Evolutionary conservation across 2,797 vertebrate genomes (phyloP).

Genomic region (Sebastes steindachneri): DNA sequence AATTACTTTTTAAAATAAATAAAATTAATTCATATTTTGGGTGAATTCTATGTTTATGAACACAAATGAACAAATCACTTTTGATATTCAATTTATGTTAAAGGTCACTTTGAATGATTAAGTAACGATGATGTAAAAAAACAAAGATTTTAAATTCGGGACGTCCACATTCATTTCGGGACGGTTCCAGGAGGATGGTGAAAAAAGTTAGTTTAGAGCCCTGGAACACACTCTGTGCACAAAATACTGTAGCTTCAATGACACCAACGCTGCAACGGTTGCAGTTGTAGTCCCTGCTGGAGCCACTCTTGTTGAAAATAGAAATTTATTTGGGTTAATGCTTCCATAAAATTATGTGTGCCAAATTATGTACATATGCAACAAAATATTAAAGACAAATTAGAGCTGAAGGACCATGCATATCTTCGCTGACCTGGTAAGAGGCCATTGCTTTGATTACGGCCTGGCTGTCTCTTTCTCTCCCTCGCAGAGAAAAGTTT

Average conservation of each 20-base stretch:
- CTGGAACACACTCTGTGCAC: neutral
- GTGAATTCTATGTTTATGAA: accelerated
- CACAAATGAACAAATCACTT: too few relatives aligned
- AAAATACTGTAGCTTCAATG: neutral
- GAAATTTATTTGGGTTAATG: constrained; percentile 17
- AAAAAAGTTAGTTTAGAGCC: too few relatives aligned
- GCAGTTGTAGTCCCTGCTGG: neutral
- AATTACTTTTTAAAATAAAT: too few relatives aligned
- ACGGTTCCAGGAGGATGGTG: too few relatives aligned
- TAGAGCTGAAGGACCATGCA: constrained; percentile 23
- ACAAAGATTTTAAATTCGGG: too few relatives aligned
- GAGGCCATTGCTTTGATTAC: constrained; percentile 37
- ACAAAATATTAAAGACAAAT: constrained; percentile 28
- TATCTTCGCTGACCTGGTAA: constrained; percentile 34
- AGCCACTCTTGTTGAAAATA: neutral
- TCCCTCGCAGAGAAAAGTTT: constrained; percentile 27
- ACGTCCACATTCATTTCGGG: too few relatives aligned
- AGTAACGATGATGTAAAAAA: accelerated
- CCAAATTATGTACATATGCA: constrained; percentile 14
- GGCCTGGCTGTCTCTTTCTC: neutral
- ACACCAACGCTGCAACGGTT: neutral
- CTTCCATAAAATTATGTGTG: neutral
- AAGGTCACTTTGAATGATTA: too few relatives aligned
- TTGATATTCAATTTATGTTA: too few relatives aligned
- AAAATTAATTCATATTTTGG: accelerated